These are phyloP conservation scores for Eriocheir sinensis DNA, from an alignment of 1,140 invertebrate genomes.

Conservation along the genomic window DNA sequence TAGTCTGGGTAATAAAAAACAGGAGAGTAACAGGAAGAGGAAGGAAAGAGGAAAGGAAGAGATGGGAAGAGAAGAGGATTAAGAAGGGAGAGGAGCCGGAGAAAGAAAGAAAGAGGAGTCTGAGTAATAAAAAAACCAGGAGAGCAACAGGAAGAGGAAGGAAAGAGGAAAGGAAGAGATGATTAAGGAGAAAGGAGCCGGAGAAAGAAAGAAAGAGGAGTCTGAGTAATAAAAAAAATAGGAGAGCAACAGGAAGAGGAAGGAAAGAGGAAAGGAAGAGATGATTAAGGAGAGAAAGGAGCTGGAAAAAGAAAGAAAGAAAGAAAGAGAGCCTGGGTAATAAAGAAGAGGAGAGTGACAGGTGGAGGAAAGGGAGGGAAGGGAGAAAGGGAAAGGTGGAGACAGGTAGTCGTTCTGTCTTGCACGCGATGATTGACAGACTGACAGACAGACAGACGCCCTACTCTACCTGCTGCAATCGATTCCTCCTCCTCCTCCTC, in stretches of 20 bases:
- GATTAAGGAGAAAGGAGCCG: background rate
- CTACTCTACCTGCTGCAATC: constrained; percentile 12
- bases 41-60: background rate
- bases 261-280: background rate
- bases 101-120: background rate
- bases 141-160: background rate
- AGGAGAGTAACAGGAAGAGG: background rate
- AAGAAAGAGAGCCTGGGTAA: background rate
- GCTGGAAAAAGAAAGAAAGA: background rate
- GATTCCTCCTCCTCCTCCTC: constrained; percentile 27
- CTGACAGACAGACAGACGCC: constrained; percentile 53
- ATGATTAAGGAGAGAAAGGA: background rate
- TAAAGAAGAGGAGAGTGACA: background rate
- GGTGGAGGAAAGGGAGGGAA: background rate
- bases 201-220: constrained; percentile 9
- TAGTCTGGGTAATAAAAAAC: too few species aligned
- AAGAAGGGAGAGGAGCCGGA: background rate
- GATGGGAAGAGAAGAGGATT: background rate
- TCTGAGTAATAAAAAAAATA: background rate
- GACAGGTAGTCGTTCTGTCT: background rate
- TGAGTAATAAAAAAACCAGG: background rate
- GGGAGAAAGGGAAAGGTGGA: background rate
- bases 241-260: background rate
- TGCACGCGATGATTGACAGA: constrained; percentile 71
- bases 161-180: background rate